A percentile compares a stretch with the other conserved stretches of the same genome.
These are phyloP conservation scores for Mythimna pallens DNA, from an alignment of 2,888 invertebrate genomes.

Conservation along the genomic window DNA sequence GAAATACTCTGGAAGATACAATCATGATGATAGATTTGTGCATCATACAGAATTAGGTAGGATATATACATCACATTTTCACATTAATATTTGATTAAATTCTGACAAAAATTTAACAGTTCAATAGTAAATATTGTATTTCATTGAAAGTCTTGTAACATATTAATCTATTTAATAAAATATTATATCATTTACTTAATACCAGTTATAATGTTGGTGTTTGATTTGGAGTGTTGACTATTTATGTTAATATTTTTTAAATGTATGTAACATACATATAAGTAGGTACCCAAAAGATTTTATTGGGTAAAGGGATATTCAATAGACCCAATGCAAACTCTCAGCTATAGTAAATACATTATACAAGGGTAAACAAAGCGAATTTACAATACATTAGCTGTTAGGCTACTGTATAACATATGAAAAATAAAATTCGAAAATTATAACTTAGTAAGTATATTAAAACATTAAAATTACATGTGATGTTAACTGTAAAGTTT, in stretches of 20 bases:
- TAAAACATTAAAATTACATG: conserved; percentile 61
- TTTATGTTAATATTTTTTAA: conserved; percentile 40
- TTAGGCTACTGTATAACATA: conserved; percentile 61
- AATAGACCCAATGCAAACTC: conserved; percentile 51
- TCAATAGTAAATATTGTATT: conserved; percentile 58
- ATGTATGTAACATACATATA: conserved; percentile 2
- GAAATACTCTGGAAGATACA: conserved; percentile 64
- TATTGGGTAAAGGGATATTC: conserved; percentile 43
- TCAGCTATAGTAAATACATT: conserved; percentile 45
- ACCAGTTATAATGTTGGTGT: conserved; percentile 48
- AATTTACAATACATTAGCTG: conserved; percentile 60
- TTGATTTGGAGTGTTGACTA: conserved; percentile 30
- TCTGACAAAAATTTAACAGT: conserved; percentile 57
- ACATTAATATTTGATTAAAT: conserved; percentile 54
- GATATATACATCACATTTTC: conserved; percentile 46
- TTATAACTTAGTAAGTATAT: conserved; percentile 46
- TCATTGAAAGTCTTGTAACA: conserved; percentile 55
- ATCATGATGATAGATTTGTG: conserved; percentile 61
- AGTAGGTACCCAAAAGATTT: conserved; percentile 35
- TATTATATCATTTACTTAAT: conserved; percentile 46
- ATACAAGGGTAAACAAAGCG: conserved; percentile 53
- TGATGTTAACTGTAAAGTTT: conserved; percentile 47
- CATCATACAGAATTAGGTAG: conserved; percentile 57
- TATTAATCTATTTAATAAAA: conserved; percentile 56
- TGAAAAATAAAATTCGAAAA: conserved; percentile 60